Evolutionary conservation across 2,888 invertebrate genomes (phyloP), one percentile per base, ranked within the genome.

Genomic region (Stegana nigrithorax): DNA sequence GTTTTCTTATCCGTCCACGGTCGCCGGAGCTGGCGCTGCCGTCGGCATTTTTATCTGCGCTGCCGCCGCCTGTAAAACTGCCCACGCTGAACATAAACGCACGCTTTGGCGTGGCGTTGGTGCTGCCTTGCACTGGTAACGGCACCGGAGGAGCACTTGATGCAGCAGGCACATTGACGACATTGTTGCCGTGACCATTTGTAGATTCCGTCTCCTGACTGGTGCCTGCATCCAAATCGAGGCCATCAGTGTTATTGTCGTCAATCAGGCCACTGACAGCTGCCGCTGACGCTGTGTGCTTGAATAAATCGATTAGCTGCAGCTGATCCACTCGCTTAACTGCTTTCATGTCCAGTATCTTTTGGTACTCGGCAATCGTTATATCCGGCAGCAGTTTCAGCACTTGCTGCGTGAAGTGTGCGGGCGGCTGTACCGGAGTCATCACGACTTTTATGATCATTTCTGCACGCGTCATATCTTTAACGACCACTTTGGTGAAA

Each of bases 371-470:
- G 0, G 91, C 89, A 21, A 92, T 86, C 59, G 96, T 94, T 17
- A 94, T 91, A 70, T 97, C 97, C 0, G 97, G 96, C 62, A 99
- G 84, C 10, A 99, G 85, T 81, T 96, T 94, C 55, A 93, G 89
- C 79, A 95, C 97, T 82, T 97, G 97, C 50, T 93, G 92, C 0
- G 96, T 93, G 80, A 98, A 93, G 0, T 91, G 91, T 47, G 92
- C 91, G 0, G 91, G 86, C 19, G 92, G 91, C 70, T 96, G 94
- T 2, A 83, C 83, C 0, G 97, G 96, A 1, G 97, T 93, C 98
- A 98, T 98, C 0, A 98, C 96, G 27, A 98, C 89, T 87, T 99
- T 99, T n/a, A 99, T 87, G 39, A 99, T 94, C 96, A 98, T 97
- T 86, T 99, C 99, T 0, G 98, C 98, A 80, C 95, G 95, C 0